Base-by-base conservation (phyloP, 2,888 invertebrate genomes). In the Diadegma fenestrale region DNA sequence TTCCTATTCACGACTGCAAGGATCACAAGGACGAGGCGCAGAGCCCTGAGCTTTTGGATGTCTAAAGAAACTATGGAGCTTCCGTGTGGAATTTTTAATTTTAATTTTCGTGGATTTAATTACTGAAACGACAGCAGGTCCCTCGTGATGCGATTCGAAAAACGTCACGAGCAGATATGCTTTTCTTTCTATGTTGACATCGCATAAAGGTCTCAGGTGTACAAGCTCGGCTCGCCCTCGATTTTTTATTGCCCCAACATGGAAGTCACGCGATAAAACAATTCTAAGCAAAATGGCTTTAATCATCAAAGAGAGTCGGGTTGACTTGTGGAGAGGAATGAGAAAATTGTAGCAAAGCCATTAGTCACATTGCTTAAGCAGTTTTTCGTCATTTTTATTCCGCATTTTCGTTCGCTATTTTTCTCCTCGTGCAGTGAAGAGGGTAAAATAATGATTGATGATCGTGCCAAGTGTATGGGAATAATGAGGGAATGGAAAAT, bases 261-360 rank as follows among this genome's bases (percentile, higher is more conserved):
- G 58, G 41, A 19, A 66, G 85, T 82, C 85, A 85, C 85, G 85
- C 85, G 85, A 85, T 82, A 73, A 85, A 82, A 82, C 82, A 85
- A 85, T 85, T 82, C 82, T 68, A 80, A 85, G 72, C 80, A 77
- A 80, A 80, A 85, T 82, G 76, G 51, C 45, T 85, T 85, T 85
- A 77, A 82, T 76, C 82, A 85, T 82, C 76, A 80, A 48, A 76
- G 43, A 76, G 43, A 80, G 80, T 30, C 26, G 68, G 26, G 58
- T 43, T 37, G 85, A 66, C 73, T 68, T 26, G 79, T 37, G 12
- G 54, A 22, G 54, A n/a, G 19, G 22, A 12, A 43, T 12, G 66
- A 30, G 48, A 19, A 61, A 58, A 30, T 22, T 48, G 76, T n/a
- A 69, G 41, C 48, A 2, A 73, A 68, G 80, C 71, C 85, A 85